A percentile compares a stretch with the other conserved stretches of the same genome.
phyloP scores from a whole-genome alignment of 2,797 vertebrate species.

The Xenentodon cancila region DNA sequence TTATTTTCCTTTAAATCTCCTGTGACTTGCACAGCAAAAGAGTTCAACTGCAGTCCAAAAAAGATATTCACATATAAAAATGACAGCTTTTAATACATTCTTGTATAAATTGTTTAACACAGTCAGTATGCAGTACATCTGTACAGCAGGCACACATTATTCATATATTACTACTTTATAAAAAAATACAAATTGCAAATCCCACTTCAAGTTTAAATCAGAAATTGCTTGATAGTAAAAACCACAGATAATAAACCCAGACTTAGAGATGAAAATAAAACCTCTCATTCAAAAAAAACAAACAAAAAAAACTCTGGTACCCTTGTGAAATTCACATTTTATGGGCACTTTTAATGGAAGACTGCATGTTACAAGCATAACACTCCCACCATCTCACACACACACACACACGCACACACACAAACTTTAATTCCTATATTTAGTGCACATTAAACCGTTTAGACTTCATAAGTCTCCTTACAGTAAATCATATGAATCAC shows the following conservation, averaged over 20 bases:
- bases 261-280: conserved; percentile 31
- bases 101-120: conserved; percentile 62
- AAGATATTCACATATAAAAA: conserved; percentile 35
- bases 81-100: conserved; percentile 57
- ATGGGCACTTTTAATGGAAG: conserved; percentile 39
- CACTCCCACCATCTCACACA: conserved; percentile 4
- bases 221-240: conserved; percentile 48
- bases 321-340: conserved; percentile 15
- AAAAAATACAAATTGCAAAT: conserved; percentile 46
- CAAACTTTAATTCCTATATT: background rate
- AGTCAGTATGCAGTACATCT: conserved; percentile 41
- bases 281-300: conserved; percentile 15
- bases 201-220: conserved; percentile 70
- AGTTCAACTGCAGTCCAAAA: conserved; percentile 49
- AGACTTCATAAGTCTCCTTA: background rate
- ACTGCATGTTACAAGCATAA: conserved; percentile 21
- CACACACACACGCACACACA: conserved; percentile 2
- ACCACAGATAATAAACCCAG: conserved; percentile 31
- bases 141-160: conserved; percentile 63
- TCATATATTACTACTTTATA: conserved; percentile 67
- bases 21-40: conserved; percentile 75
- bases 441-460: conserved; percentile 39
- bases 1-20: conserved; percentile 65
- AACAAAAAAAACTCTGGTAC: conserved; percentile 22
- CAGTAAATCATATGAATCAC: background rate